Evolutionary conservation across 2,797 vertebrate species (phyloP).

Genomic region (Falco rusticolus): DNA sequence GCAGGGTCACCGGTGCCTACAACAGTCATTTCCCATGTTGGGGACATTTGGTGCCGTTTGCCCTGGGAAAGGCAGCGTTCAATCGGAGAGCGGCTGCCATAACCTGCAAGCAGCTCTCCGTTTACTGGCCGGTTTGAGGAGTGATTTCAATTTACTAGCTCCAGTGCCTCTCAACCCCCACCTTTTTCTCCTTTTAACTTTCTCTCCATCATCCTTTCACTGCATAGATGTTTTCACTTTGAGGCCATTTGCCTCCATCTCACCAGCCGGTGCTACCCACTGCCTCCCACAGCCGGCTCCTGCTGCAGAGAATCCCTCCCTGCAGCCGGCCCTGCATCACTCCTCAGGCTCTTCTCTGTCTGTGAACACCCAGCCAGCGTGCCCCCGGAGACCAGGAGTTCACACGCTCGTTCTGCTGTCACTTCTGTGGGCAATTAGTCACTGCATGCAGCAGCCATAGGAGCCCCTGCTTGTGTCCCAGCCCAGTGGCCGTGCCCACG

Average conservation of each 20-base stretch:
- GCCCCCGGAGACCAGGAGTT: too few relatives aligned
- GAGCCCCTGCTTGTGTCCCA: background rate
- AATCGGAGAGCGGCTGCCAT: background rate
- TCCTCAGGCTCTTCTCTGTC: background rate
- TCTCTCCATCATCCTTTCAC: background rate
- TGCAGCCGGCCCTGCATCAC: background rate
- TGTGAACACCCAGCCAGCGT: fast-evolving
- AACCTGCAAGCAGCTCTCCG: fast-evolving
- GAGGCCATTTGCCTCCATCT: background rate
- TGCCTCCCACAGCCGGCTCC: background rate
- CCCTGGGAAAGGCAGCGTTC: background rate
- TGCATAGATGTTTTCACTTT: background rate
- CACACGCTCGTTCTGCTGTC: background rate
- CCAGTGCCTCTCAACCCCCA: too few relatives aligned
- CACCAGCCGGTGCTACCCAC: background rate
- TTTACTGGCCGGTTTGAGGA: background rate
- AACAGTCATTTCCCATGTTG: fast-evolving
- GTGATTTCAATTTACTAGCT: background rate
- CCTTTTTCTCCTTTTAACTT: background rate
- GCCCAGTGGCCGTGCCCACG: background rate
- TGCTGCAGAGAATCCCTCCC: background rate
- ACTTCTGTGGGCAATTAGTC: background rate
- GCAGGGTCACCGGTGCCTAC: background rate
- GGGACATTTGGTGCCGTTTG: background rate
- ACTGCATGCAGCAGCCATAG: background rate